These are phyloP conservation scores for Sphaerophoria taeniata DNA, from an alignment of 2,888 invertebrate genomes.

Conservation along the genomic window DNA sequence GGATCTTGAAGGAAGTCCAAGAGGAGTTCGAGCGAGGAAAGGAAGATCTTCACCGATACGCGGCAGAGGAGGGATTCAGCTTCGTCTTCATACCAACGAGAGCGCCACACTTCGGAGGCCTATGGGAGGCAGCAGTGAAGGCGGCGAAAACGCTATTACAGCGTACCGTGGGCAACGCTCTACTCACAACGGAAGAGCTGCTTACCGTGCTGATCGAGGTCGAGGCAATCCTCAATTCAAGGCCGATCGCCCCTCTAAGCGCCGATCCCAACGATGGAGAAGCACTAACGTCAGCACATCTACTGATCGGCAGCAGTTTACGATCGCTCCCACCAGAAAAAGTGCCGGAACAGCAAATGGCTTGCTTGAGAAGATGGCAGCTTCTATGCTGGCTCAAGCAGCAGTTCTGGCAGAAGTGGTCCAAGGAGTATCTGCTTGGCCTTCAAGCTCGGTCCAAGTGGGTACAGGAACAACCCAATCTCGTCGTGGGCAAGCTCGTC, in stretches of 20 bases:
- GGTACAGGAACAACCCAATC: constrained; percentile 34
- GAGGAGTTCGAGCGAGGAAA: constrained; percentile 42
- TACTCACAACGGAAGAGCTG: constrained; percentile 39
- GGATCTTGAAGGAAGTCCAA: constrained; percentile 1
- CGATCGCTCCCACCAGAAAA: too few relatives aligned
- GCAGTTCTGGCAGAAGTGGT: constrained; percentile 40
- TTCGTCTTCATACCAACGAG: constrained; percentile 67
- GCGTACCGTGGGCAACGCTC: background rate
- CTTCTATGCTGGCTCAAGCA: constrained; percentile 47
- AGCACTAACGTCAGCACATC: constrained; percentile 69
- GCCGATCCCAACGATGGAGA: constrained; percentile 40
- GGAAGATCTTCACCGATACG: constrained; percentile 8
- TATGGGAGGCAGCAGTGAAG: too few relatives aligned
- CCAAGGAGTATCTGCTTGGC: constrained; percentile 43
- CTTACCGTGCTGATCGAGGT: constrained; percentile 46
- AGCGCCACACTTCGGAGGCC: too few relatives aligned
- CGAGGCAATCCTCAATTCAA: constrained; percentile 65
- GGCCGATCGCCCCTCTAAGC: too few relatives aligned
- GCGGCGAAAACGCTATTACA: constrained; percentile 63
- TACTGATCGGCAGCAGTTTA: constrained; percentile 2
- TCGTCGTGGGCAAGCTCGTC: constrained; percentile 38
- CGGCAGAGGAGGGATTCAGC: constrained; percentile 16
- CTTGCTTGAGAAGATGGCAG: constrained; percentile 24
- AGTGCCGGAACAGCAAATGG: too few relatives aligned
- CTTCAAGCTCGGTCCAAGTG: too few relatives aligned